Evolutionary conservation across 2,113 vertebrate species (phyloP).

Genomic region (Brachypodius melanocephalos): DNA sequence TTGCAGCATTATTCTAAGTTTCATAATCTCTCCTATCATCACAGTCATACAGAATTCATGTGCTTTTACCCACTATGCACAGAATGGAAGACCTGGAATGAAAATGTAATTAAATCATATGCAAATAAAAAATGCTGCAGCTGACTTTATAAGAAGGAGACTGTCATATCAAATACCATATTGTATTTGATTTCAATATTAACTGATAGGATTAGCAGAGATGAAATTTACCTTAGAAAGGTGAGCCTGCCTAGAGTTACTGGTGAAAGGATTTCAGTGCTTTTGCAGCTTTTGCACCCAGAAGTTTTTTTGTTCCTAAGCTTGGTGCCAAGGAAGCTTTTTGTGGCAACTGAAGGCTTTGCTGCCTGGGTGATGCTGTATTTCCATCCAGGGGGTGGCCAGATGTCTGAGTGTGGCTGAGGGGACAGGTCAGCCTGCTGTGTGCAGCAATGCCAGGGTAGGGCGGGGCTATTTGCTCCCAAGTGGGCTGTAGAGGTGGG

Average conservation of each 20-base stretch:
- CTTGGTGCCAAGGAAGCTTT: neutral
- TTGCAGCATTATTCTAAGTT: neutral
- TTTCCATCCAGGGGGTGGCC: neutral
- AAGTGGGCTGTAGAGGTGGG: neutral
- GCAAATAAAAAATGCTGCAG: conserved; percentile 61
- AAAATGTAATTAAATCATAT: conserved; percentile 68
- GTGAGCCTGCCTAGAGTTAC: conserved; percentile 43
- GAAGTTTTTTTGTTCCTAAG: neutral
- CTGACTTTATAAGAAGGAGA: conserved; percentile 52
- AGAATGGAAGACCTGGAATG: conserved; percentile 13
- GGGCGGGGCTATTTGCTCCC: neutral
- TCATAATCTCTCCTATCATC: neutral
- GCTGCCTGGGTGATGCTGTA: neutral
- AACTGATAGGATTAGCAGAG: conserved; percentile 69
- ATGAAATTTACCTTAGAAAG: conserved; percentile 74
- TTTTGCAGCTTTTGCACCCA: conserved; percentile 23
- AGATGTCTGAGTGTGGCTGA: neutral
- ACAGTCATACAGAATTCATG: conserved; percentile 29
- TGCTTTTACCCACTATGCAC: conserved; percentile 3
- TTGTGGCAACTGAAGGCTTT: neutral
- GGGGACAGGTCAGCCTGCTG: neutral
- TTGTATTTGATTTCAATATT: conserved; percentile 75
- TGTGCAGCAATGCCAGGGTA: neutral
- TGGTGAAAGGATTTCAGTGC: neutral
- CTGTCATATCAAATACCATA: conserved; percentile 59